Evolutionary conservation across 2,888 invertebrate species (phyloP).

Genomic region (Idaea aversata): DNA sequence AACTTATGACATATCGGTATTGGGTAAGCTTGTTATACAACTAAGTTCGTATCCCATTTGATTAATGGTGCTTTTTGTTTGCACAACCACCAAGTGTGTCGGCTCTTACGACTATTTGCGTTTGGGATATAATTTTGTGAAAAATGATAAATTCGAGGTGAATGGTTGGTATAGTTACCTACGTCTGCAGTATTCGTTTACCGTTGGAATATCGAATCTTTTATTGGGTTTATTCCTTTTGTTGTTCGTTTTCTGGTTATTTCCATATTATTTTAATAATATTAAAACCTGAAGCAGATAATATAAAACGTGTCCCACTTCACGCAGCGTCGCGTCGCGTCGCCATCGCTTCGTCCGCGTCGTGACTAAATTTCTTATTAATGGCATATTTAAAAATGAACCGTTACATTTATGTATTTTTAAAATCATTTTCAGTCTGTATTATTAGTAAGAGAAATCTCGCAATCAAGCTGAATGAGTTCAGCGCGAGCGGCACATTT

Average conservation of each 20-base stretch:
- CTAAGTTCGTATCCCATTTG: not conserved
- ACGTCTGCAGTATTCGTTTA: not conserved
- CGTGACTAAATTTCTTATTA: not conserved
- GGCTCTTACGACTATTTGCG: not conserved
- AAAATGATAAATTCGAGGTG: not conserved
- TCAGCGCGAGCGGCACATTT: not conserved
- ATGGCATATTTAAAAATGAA: slow-evolving; percentile 2
- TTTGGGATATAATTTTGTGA: not conserved
- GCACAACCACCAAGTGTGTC: not conserved
- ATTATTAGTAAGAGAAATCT: not conserved
- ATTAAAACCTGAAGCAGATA: not conserved
- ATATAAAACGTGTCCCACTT: not conserved
- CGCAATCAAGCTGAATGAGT: slow-evolving; percentile 2
- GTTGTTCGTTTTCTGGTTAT: not conserved
- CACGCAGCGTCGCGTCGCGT: not conserved
- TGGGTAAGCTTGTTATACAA: not conserved
- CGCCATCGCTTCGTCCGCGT: not conserved
- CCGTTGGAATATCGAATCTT: not conserved
- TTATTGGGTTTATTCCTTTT: not conserved
- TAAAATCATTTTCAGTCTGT: not conserved
- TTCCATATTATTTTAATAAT: not conserved
- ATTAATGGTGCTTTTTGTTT: slow-evolving; percentile 2
- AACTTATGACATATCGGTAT: not conserved
- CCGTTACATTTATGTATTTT: not conserved
- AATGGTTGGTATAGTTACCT: not conserved